Evolutionary conservation across 2,888 invertebrate species (phyloP).

Genomic region (Lasius platythorax): DNA sequence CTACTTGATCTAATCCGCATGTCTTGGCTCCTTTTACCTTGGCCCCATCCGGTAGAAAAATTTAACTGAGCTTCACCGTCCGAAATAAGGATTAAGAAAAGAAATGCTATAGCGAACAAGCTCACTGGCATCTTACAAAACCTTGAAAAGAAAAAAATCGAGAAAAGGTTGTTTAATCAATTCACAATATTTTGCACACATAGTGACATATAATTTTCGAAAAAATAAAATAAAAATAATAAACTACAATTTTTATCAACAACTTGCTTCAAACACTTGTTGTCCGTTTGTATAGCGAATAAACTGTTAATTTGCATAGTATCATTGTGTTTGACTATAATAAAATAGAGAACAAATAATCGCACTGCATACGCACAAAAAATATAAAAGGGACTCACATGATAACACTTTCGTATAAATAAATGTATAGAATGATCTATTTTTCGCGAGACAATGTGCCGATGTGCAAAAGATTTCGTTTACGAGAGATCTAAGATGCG

Average conservation of each 20-base stretch:
- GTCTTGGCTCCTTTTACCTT: slow-evolving; percentile 76
- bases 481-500: slow-evolving; percentile 21
- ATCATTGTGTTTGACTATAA: neutral
- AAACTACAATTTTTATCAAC: neutral
- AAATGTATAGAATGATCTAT: slow-evolving; percentile 1
- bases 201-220: neutral
- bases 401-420: slow-evolving; percentile 42
- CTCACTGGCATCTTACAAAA: slow-evolving; percentile 62
- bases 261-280: slow-evolving; percentile 10
- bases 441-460: neutral
- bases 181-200: neutral
- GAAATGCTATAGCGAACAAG: slow-evolving; percentile 62
- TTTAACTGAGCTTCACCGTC: slow-evolving; percentile 78
- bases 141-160: slow-evolving; percentile 52
- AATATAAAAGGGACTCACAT: slow-evolving; percentile 52
- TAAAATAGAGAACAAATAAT: neutral
- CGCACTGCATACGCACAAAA: slow-evolving; percentile 22
- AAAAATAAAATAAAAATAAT: neutral
- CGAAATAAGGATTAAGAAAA: slow-evolving; percentile 63
- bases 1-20: slow-evolving; percentile 57
- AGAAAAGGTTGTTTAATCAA: neutral
- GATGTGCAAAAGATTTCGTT: slow-evolving; percentile 46
- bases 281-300: neutral
- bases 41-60: slow-evolving; percentile 82
- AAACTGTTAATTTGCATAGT: neutral